Base-by-base conservation (phyloP, 2,888 invertebrate species). In the Agonopterix heracliana region DNA sequence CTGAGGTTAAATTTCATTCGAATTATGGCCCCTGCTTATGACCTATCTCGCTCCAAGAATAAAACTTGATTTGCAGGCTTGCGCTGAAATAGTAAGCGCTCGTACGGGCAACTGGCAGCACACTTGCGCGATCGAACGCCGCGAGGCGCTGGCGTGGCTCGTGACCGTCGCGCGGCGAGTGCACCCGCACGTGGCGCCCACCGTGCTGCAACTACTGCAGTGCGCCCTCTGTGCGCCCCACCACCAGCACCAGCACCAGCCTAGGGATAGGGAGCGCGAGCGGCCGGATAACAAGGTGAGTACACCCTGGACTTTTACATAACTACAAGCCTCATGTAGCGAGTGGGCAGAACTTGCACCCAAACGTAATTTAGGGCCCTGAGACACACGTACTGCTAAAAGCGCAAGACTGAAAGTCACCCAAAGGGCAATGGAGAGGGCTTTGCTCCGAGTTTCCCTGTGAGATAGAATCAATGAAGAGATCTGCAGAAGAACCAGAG, bases 71-170 rank as follows among this genome's bases (percentile, higher is more conserved):
- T n/a, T 9, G 0, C 60, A 89, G 78, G 94, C 95, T 3, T 98
- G 98, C 65, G 93, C 95, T 46, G 98, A 99, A 78, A 96, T 98
- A 51, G 98, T 98, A 36, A 92, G 94, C 47, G 93, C 94, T 47
- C 93, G 98, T 48, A 96, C 97, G 0, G 94, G 95, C 60, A 98
- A 98, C 87, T 99, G 98, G 98, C 98, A 98, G 79, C 91, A 94
- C 69, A 95, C 95, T 74, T 97, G 97, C 69, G 78, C 91, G 2
- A 90, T 91, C 36, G 93, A 95, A 65, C 92, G 93, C 34, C 89
- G 89, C 60, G 91, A 92, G 56, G 93, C 94, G 3, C 92, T 98
- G 45, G 90, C 96, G 26, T 94, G 96, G 60, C 93, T 98, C 66
- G 91, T 98, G 66, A 91, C 94, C 52, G 94, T 95, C 44, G 95